Base-by-base conservation (phyloP, 2,113 vertebrate species). In the Sporophila hypoxantha region DNA sequence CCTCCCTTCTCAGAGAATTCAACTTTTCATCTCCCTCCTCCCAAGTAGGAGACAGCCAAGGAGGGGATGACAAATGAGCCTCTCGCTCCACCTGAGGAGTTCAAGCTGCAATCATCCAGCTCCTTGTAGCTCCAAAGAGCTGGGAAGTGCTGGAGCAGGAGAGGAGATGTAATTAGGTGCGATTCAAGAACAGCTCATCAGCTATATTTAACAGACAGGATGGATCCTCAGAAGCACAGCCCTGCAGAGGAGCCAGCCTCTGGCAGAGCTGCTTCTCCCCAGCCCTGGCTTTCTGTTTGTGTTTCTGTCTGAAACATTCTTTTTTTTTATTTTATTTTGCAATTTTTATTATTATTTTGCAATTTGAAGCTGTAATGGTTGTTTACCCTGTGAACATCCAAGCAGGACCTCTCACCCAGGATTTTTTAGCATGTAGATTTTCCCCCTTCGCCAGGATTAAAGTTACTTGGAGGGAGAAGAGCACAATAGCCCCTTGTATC, bases 181-280 rank as follows among this genome's bases (percentile, higher is more conserved):
- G 74, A 87, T 88, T 93, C 85, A 79, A 82, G 89, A 94, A 89
- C 89, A 94, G 92, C 92, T 91, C 91, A 93, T 85, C 81, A 85
- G 87, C 89, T 90, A 91, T 90, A 92, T 94, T 94, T 94, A 94
- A 93, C 91, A 90, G 86, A 81, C 3, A 0, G 76, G 81, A 64
- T 5, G 1, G 20, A 52, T 90, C 86, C 78, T 85, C 75, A 1
- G 76, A 68, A 75, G 90, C 55, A 65, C 44, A 85, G 71, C 64
- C n/a, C 80, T 3, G 2, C 3, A 2, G 75, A 81, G 66, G 52
- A 90, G 46, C 73, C 0, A 2, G 50, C 18, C 60, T 70, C 52
- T 3, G 4, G 39, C 61, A 85, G 73, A 49, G 57, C 71, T 41
- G 25, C 4, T 4, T 69, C 34, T 41, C 39, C 76, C 30, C 39